Evolutionary conservation across 1,140 invertebrate genomes (phyloP), one percentile per base, ranked within the genome.

Genomic region (Popillia japonica): DNA sequence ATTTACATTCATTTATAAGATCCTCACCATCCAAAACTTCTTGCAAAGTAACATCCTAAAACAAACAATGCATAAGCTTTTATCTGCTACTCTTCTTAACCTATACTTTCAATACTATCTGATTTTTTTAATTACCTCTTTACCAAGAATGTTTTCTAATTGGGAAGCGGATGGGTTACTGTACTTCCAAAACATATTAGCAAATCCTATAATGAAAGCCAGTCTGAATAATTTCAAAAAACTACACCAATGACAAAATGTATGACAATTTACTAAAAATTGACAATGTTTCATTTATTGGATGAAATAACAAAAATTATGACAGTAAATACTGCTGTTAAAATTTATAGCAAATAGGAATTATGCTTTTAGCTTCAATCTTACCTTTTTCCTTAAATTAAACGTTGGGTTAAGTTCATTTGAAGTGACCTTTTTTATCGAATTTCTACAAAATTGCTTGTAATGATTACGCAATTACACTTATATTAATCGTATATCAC

Each of bases 1-100:
- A 93, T 90, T 96, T 97, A 87, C 96, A 98, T 91, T 99, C 96
- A 87, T 97, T 96, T 79, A 99, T 90, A 84, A 99, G 95, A 87
- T 98, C 96, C 86, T 98, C 96, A 87, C 97, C 94, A 86, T 98
- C 95, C 90, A 99, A 91, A 77, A 99, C 89, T 87, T 97, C 95
- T 82, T 93, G 91, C 72, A 99, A 89, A 20, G 94, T 97, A 72
- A 97, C 93, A 93, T 96, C 93, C 96, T 98, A 87, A 77, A 89
- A 91, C 83, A 41, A 55, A 23, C 17, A 27, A 48, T 27, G 14
- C 27, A 7, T 8, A 34, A 34, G 27, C 27, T 34, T 34, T 1
- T 68, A 81, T 78, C 76, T 72, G 59, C 75, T 75, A 76, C 6
- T 34, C 59, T 68, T 68, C 22, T 78, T 80, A 76, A 82, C 14